phyloP scores from a whole-genome alignment of 2,797 vertebrate genomes.

The Paratrypauchen microcephalus region DNA sequence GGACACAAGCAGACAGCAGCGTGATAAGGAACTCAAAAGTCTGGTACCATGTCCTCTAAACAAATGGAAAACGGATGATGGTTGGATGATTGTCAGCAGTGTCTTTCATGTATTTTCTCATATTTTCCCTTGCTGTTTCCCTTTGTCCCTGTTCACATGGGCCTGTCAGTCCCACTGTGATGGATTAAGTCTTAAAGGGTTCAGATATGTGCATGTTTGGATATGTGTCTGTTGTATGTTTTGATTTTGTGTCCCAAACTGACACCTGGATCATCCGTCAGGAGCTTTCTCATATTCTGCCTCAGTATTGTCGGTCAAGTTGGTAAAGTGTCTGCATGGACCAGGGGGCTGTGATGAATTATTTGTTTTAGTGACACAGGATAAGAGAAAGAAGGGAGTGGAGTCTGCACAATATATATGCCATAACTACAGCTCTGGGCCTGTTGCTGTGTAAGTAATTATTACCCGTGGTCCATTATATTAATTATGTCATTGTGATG shows the following conservation, averaged over 20 bases:
- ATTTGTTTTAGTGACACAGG: conserved; percentile 26
- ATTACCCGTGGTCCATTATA: background rate
- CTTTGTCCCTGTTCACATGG: conserved; percentile 28
- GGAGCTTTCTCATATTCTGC: conserved; percentile 14
- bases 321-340: conserved; percentile 6
- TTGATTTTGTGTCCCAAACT: conserved; percentile 50
- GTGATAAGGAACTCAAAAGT: conserved; percentile 1
- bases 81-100: conserved; percentile 26
- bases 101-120: conserved; percentile 25
- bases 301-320: background rate
- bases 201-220: conserved; percentile 42
- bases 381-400: background rate
- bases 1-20: background rate
- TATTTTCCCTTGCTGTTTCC: conserved; percentile 18
- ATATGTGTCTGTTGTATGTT: conserved; percentile 39
- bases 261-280: conserved; percentile 62
- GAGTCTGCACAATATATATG: background rate
- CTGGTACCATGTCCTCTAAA: conserved; percentile 5
- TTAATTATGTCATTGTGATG: background rate
- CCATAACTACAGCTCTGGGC: background rate
- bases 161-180: conserved; percentile 50
- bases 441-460: background rate
- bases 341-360: conserved; percentile 19
- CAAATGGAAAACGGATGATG: conserved; percentile 5
- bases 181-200: conserved; percentile 68